Evolutionary conservation across 2,113 vertebrate genomes (phyloP).

Genomic region (Alces alces): DNA sequence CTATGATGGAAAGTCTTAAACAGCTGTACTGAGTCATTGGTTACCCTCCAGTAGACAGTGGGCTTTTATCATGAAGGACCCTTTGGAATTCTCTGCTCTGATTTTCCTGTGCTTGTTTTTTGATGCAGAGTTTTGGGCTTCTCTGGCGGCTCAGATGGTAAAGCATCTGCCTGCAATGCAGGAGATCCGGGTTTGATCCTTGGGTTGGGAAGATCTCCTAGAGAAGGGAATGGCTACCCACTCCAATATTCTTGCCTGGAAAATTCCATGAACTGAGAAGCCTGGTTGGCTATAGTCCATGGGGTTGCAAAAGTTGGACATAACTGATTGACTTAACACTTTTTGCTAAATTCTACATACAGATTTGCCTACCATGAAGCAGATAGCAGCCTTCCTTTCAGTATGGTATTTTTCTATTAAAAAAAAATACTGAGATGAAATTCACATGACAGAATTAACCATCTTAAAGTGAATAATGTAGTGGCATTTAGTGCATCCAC

Average conservation of each 20-base stretch:
- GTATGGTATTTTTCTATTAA: background rate
- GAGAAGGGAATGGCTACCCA: background rate
- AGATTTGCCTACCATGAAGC: background rate
- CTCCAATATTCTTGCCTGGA: background rate
- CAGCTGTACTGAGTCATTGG: background rate
- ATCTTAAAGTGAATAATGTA: background rate
- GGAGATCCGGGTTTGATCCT: background rate
- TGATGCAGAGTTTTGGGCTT: background rate
- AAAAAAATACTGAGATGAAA: background rate
- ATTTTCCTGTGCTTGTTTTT: constrained; percentile 6
- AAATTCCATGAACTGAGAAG: background rate
- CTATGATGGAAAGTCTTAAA: background rate
- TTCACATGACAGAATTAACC: background rate
- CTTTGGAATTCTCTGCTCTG: background rate
- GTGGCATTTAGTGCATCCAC: background rate
- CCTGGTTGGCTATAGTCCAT: background rate
- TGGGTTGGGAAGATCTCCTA: background rate
- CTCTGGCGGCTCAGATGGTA: background rate
- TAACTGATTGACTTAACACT: background rate
- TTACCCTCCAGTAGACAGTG: background rate
- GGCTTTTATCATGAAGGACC: background rate
- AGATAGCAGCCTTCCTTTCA: background rate
- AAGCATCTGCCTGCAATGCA: background rate
- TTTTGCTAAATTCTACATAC: background rate
- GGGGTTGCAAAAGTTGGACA: background rate